Base-by-base conservation (phyloP, 1,140 invertebrate species). In the Branchinecta lindahli region DNA sequence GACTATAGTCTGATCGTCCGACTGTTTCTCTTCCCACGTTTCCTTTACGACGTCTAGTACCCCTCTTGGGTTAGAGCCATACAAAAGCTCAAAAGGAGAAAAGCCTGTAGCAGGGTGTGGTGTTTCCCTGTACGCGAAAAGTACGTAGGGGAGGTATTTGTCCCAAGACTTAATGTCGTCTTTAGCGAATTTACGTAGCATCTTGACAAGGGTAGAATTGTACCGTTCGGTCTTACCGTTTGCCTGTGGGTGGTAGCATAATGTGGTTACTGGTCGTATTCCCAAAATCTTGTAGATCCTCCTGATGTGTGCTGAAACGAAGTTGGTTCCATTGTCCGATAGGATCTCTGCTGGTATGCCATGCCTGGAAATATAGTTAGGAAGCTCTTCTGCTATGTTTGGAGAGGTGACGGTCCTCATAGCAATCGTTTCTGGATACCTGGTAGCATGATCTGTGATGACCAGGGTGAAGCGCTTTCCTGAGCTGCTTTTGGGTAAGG, bases 241-340 rank as follows among this genome's bases (percentile, higher is more conserved):
- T 18, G 12, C 66, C 15, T 71, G 46, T 1, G 72, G 73, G 10
- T 72, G 66, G 45, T 68, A 74, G 1, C 69, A 8, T 0, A 65
- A 46, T 45, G 73, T 74, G 9, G n/a, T 20, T 4, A 68, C 47
- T 44, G 67, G 66, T 18, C 68, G 67, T 8, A 71, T 74, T 12
- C 68, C 44, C 18, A 74, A 52, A 20, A 66, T 15, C 8, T 65
- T 66, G 15, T 10, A 67, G 4, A 72, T 46, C 7, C 68, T 65
- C 47, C 46, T 44, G 7, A 73, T 70, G 8, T 72, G 61, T 44
- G 65, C 65, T 12, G 52, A 69, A 21, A 70, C 69, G 66, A 77
- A 76, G 61, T 74, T 71, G 7, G 66, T 44, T 5, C 75, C 76
- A 21, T 73, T 52, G 67, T 76, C 75, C 3, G 68, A 70, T 6